Percentiles rank a stretch among this genome's conserved stretches.
Conservation (phyloP, 2,113 vertebrate species). For the Excalfactoria chinensis region DNA sequence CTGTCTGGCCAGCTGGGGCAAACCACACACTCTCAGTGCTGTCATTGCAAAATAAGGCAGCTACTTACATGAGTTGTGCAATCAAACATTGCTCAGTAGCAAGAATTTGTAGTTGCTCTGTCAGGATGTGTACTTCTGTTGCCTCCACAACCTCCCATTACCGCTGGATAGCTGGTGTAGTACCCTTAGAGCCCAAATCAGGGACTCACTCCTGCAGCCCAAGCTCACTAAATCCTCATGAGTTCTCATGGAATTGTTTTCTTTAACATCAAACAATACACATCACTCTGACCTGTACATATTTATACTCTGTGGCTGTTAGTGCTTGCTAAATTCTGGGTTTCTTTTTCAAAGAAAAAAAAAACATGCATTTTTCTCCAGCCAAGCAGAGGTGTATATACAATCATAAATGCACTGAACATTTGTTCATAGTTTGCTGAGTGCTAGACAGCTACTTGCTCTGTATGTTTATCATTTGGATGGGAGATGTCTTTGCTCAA, state of each 20-base stretch:
- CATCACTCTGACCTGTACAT: not conserved
- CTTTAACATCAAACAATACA: not conserved
- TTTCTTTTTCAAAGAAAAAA: not conserved
- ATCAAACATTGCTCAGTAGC: fast-evolving
- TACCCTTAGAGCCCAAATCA: not conserved
- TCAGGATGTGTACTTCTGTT: fast-evolving
- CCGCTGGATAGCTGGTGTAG: not conserved
- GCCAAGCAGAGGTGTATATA: not conserved
- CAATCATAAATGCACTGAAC: fast-evolving
- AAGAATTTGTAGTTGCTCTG: not conserved
- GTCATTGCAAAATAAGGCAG: fast-evolving
- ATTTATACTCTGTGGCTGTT: not conserved
- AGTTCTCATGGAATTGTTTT: not conserved
- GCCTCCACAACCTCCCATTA: fast-evolving
- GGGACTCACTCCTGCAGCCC: not conserved
- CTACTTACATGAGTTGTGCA: not conserved
- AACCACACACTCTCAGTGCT: fast-evolving
- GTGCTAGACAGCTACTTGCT: not conserved
- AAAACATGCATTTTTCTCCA: fast-evolving
- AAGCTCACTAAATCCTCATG: not conserved
- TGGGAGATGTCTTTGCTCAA: not conserved
- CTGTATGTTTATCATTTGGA: not conserved
- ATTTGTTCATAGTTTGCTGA: not conserved
- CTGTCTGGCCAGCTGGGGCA: fast-evolving
- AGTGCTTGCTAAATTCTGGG: fast-evolving